phyloP scores from a whole-genome alignment of 2,113 vertebrate species.

The Acrocephalus arundinaceus region DNA sequence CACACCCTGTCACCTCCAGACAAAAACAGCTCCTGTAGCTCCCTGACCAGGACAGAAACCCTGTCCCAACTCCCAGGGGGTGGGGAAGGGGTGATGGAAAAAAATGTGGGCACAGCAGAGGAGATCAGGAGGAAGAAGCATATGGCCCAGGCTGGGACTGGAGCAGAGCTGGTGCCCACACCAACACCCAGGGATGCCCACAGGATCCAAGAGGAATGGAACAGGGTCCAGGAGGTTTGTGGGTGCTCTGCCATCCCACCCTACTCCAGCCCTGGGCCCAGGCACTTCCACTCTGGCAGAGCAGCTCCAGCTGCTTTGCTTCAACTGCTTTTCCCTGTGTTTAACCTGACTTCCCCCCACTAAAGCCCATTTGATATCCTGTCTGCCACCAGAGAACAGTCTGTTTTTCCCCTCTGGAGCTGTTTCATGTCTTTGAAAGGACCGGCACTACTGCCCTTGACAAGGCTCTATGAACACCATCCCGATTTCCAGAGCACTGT shows the following conservation, averaged over 20 bases:
- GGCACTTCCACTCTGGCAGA: not conserved
- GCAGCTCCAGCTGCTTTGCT: not conserved
- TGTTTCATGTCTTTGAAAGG: constrained; percentile 37
- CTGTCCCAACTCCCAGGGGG: fast-evolving
- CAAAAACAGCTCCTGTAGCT: not conserved
- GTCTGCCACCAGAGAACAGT: constrained; percentile 35
- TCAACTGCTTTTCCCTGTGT: not conserved
- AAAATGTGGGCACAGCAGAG: not conserved
- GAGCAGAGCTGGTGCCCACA: not conserved
- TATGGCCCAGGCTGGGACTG: not conserved
- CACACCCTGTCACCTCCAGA: not conserved
- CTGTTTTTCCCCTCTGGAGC: constrained; percentile 35
- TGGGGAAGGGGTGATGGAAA: not conserved
- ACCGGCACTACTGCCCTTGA: not conserved
- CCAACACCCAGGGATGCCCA: not conserved
- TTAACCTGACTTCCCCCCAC: not conserved
- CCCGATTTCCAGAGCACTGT: not conserved
- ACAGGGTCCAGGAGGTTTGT: fast-evolving
- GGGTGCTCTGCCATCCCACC: not conserved
- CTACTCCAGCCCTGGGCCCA: fast-evolving
- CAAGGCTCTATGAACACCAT: not conserved
- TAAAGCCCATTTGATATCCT: constrained; percentile 38
- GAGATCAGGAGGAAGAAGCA: not conserved
- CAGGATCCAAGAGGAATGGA: not conserved
- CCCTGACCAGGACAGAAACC: not conserved